phyloP scores from a whole-genome alignment of 2,113 vertebrate species.

The Nettapus auritus region DNA sequence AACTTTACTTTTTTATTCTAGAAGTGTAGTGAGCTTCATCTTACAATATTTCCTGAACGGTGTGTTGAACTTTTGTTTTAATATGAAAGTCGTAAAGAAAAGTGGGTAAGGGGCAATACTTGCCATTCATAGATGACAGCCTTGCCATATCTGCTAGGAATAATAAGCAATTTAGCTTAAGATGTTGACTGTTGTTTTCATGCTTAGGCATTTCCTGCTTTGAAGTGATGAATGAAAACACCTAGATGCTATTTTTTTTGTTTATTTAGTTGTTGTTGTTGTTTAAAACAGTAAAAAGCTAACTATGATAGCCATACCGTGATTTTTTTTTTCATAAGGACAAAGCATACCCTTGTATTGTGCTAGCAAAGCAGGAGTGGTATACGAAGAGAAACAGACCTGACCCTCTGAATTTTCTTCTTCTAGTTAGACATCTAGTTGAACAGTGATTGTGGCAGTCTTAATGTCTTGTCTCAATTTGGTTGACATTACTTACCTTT shows the following conservation, averaged over 20 bases:
- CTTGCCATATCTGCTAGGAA: not conserved
- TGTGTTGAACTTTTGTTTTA: not conserved
- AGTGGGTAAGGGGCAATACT: rapidly evolving
- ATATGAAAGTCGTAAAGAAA: conserved; percentile 1
- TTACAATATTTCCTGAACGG: conserved; percentile 1
- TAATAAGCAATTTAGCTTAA: not conserved
- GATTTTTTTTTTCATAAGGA: not conserved
- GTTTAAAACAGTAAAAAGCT: not conserved
- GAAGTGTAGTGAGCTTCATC: conserved; percentile 1
- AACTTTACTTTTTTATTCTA: conserved; percentile 3
- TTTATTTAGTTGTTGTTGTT: not conserved
- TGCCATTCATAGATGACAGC: not conserved
- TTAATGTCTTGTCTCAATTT: not conserved
- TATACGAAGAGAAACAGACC: not conserved
- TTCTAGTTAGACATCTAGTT: not conserved
- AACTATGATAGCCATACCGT: not conserved
- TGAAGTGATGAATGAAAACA: not conserved
- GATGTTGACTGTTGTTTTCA: not conserved
- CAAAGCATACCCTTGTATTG: not conserved
- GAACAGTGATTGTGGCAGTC: not conserved
- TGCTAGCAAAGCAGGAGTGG: not conserved
- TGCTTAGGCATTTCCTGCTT: not conserved
- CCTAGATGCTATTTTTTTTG: not conserved
- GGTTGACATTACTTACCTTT: not conserved
- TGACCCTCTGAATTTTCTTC: not conserved